Conservation (phyloP, 2,888 invertebrate genomes). For the Heliconius cydno region DNA sequence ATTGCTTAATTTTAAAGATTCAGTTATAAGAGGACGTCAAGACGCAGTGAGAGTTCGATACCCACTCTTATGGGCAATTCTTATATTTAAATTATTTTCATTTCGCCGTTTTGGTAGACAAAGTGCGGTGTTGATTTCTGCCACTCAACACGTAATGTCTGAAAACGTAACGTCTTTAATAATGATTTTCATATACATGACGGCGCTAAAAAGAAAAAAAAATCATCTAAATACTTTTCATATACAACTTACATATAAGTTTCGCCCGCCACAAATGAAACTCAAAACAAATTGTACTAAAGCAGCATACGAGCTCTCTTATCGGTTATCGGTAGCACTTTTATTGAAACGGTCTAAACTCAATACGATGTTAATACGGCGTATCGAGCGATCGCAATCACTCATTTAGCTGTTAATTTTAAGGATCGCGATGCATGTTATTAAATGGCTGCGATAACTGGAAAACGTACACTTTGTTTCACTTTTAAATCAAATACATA, state of each 20-base stretch:
- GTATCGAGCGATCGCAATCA: conserved; percentile 78
- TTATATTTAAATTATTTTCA: no score
- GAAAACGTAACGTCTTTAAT: no score
- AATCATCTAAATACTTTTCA: background rate
- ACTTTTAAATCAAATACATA: background rate
- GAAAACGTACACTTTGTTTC: conserved; percentile 20
- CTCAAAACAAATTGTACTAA: background rate
- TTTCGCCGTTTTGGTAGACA: no score
- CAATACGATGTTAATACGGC: conserved; percentile 81
- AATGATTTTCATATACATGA: no score
- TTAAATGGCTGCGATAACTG: conserved; percentile 58
- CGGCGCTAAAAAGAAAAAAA: no score
- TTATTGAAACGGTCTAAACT: conserved; percentile 76
- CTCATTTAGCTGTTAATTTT: conserved; percentile 81
- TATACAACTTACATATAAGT: background rate
- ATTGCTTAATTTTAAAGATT: no score
- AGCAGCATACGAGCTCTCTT: conserved; percentile 43
- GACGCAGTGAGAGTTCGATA: no score
- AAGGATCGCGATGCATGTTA: conserved; percentile 81
- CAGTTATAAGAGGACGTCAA: no score
- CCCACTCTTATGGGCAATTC: no score
- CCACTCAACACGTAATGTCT: no score
- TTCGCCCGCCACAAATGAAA: background rate
- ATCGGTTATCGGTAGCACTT: conserved; percentile 51
- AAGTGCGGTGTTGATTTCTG: no score